A percentile compares a stretch with the other conserved stretches of the same genome.
These are phyloP conservation scores for Passer montanus DNA, from an alignment of 2,113 vertebrate species.

Conservation along the genomic window DNA sequence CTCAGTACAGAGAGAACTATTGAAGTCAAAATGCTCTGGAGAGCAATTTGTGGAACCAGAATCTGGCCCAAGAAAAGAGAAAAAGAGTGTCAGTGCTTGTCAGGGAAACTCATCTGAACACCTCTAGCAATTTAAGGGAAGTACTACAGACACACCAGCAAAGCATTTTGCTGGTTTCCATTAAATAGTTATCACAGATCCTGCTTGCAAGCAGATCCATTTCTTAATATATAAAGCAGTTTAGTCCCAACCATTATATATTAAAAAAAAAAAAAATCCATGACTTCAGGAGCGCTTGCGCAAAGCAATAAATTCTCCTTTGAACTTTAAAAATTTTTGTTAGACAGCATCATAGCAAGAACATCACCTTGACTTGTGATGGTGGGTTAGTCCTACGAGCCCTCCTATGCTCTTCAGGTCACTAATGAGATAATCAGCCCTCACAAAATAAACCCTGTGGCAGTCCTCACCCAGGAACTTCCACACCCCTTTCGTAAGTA, in stretches of 20 bases:
- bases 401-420: constrained; percentile 21
- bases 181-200: constrained; percentile 53
- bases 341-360: neutral
- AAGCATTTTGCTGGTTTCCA: constrained; percentile 15
- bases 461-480: neutral
- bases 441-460: neutral
- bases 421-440: constrained; percentile 37
- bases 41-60: neutral
- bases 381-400: neutral
- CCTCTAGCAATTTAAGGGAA: constrained; percentile 39
- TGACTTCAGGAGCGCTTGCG: neutral
- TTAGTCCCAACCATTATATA: neutral
- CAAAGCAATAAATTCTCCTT: neutral
- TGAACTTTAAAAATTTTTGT: constrained; percentile 31
- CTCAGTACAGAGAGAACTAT: neutral
- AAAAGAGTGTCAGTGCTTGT: constrained; percentile 7
- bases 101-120: constrained; percentile 46
- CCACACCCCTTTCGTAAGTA: neutral
- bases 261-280: neutral
- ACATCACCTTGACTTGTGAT: neutral
- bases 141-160: neutral
- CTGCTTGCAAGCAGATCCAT: neutral
- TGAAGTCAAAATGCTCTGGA: neutral
- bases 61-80: constrained; percentile 33
- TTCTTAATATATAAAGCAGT: constrained; percentile 37